These are phyloP conservation scores for Echeneis naucrates DNA, from an alignment of 2,797 vertebrate species.

Conservation along the genomic window DNA sequence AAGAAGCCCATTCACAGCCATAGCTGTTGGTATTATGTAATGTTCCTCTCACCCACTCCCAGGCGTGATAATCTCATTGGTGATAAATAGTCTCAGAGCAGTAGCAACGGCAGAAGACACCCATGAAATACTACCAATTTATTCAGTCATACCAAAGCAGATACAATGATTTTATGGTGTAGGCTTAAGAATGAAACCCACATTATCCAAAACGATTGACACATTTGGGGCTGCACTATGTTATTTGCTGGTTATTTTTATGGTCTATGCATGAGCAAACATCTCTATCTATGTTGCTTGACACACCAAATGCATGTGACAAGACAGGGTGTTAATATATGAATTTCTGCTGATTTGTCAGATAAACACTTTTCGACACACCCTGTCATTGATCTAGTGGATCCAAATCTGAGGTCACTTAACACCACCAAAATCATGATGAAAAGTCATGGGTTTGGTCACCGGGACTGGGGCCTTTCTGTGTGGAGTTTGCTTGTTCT, in stretches of 20 bases:
- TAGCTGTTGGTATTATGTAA: constrained; percentile 31
- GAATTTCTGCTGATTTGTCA: neutral
- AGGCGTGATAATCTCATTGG: constrained; percentile 59
- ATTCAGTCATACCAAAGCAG: constrained; percentile 45
- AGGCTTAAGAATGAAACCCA: constrained; percentile 34
- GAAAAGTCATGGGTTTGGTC: too few relatives aligned
- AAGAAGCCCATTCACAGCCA: constrained; percentile 5
- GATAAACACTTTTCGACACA: neutral
- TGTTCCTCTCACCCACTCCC: constrained; percentile 24
- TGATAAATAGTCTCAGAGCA: constrained; percentile 47
- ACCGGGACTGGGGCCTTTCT: too few relatives aligned
- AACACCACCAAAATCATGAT: neutral
- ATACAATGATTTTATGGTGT: constrained; percentile 50
- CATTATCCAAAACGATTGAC: constrained; percentile 25
- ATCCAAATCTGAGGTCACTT: neutral
- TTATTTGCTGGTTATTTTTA: constrained; percentile 21
- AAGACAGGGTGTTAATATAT: too few relatives aligned
- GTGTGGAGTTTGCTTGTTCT: too few relatives aligned
- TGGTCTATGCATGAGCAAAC: constrained; percentile 4
- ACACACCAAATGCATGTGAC: neutral
- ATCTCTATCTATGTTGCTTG: constrained; percentile 4
- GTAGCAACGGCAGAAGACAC: constrained; percentile 34
- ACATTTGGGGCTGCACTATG: constrained; percentile 2
- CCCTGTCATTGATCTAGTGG: too few relatives aligned
- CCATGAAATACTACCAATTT: constrained; percentile 38